phyloP scores from a whole-genome alignment of 1,140 invertebrate genomes.

The Drosophila micromelanica region DNA sequence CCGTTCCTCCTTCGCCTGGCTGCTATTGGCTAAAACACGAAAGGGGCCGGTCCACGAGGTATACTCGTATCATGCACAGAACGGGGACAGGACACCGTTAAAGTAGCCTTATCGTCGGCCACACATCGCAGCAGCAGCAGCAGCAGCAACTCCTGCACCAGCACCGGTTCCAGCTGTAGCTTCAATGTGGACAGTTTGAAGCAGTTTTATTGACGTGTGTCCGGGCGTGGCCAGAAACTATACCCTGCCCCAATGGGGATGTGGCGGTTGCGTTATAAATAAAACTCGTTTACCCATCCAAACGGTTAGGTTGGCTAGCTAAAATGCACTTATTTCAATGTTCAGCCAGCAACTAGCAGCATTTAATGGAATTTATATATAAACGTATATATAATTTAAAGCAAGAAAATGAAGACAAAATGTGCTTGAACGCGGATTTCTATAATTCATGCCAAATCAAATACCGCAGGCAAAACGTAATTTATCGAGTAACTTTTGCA shows the following conservation, averaged over 20 bases:
- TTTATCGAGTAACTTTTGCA: slow-evolving; percentile 63
- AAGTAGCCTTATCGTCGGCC: slow-evolving; percentile 76
- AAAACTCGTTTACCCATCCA: slow-evolving; percentile 53
- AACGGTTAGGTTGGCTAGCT: neutral
- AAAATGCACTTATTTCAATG: slow-evolving; percentile 58
- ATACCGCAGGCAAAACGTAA: slow-evolving; percentile 59
- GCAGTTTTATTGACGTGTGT: slow-evolving; percentile 81
- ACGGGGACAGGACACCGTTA: slow-evolving; percentile 80
- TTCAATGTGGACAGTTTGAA: slow-evolving; percentile 78
- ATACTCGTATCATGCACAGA: slow-evolving; percentile 72
- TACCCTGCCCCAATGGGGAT: slow-evolving; percentile 14
- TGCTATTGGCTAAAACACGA: slow-evolving; percentile 75
- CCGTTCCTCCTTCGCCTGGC: slow-evolving; percentile 25
- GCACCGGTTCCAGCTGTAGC: slow-evolving; percentile 6
- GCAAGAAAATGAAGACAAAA: slow-evolving; percentile 2
- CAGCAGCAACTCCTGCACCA: slow-evolving; percentile 16
- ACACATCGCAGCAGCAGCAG: slow-evolving; percentile 47
- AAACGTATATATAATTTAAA: slow-evolving; percentile 14
- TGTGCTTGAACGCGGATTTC: slow-evolving; percentile 24
- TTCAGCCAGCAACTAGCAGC: slow-evolving; percentile 58
- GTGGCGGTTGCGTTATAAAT: slow-evolving; percentile 74
- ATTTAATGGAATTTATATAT: slow-evolving; percentile 53
- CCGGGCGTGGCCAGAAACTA: slow-evolving; percentile 64
- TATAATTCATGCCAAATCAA: slow-evolving; percentile 74
- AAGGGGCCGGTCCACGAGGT: slow-evolving; percentile 68